A percentile compares a stretch with the other conserved stretches of the same genome.
These are phyloP conservation scores for Tonatia bakeri DNA, from an alignment of 2,113 vertebrate species.

Conservation along the genomic window DNA sequence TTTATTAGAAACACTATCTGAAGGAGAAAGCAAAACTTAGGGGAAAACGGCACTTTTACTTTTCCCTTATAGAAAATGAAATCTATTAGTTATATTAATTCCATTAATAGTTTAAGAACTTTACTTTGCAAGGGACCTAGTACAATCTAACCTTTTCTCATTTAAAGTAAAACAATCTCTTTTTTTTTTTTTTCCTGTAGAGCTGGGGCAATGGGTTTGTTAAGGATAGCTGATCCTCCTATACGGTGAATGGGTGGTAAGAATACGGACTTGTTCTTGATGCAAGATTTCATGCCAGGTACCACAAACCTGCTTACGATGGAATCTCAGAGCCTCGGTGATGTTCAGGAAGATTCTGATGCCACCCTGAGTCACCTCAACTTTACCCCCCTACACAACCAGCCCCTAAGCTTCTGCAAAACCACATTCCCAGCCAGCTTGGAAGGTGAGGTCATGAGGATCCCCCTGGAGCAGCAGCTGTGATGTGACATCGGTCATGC, in stretches of 20 bases:
- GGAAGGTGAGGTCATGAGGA: neutral
- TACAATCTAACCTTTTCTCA: slow-evolving; percentile 15
- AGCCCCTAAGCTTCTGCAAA: neutral
- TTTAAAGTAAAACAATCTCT: neutral
- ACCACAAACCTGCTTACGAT: accelerated
- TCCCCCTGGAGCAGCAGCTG: neutral
- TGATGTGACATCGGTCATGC: neutral
- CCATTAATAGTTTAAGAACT: neutral
- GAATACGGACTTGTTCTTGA: neutral
- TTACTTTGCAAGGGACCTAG: neutral
- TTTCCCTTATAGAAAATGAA: slow-evolving; percentile 27
- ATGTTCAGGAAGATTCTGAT: neutral
- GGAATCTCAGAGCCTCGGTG: neutral
- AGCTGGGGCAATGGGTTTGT: neutral
- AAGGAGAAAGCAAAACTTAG: slow-evolving; percentile 46
- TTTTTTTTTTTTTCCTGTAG: neutral
- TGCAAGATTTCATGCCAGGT: neutral
- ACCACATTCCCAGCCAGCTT: neutral
- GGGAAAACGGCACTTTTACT: neutral
- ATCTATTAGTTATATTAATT: slow-evolving; percentile 28
- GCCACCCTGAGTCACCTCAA: neutral
- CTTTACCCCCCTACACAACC: neutral
- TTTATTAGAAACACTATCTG: slow-evolving; percentile 49
- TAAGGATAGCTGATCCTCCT: neutral
- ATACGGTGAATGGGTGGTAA: neutral